Conservation (phyloP, 1,140 invertebrate species). For the Hormaphis cornu region DNA sequence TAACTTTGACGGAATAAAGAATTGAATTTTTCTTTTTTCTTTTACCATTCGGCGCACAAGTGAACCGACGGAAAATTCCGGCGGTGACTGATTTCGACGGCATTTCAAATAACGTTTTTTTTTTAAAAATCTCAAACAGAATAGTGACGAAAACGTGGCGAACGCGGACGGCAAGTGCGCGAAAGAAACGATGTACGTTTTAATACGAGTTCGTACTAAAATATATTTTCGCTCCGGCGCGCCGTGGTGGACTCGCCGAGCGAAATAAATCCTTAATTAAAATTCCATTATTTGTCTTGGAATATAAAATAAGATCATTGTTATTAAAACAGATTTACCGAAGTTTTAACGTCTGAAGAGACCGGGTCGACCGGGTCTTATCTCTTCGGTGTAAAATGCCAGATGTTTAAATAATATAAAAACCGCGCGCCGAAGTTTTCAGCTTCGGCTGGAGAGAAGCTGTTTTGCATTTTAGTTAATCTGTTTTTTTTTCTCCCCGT, state of each 20-base stretch:
- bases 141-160: background rate
- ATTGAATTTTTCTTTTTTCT: too few relatives aligned
- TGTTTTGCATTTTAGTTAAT: slow-evolving; percentile 23
- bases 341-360: slow-evolving; percentile 24
- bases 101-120: slow-evolving; percentile 5
- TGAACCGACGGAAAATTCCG: too few relatives aligned
- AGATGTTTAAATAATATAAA: slow-evolving; percentile 32
- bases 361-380: slow-evolving; percentile 16
- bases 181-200: background rate
- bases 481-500: background rate
- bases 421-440: slow-evolving; percentile 26
- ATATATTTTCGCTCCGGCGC: background rate
- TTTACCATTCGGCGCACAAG: too few relatives aligned
- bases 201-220: background rate
- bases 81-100: background rate
- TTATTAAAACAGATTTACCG: slow-evolving; percentile 31
- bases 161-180: background rate
- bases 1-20: too few relatives aligned
- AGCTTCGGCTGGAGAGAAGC: background rate
- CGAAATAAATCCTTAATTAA: slow-evolving; percentile 32
- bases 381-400: slow-evolving; percentile 24
- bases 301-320: slow-evolving; percentile 32
- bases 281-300: slow-evolving; percentile 32
- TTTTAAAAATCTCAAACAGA: too few relatives aligned
- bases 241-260: background rate